phyloP scores from a whole-genome alignment of 2,797 vertebrate genomes.

The Tragelaphus oryx region DNA sequence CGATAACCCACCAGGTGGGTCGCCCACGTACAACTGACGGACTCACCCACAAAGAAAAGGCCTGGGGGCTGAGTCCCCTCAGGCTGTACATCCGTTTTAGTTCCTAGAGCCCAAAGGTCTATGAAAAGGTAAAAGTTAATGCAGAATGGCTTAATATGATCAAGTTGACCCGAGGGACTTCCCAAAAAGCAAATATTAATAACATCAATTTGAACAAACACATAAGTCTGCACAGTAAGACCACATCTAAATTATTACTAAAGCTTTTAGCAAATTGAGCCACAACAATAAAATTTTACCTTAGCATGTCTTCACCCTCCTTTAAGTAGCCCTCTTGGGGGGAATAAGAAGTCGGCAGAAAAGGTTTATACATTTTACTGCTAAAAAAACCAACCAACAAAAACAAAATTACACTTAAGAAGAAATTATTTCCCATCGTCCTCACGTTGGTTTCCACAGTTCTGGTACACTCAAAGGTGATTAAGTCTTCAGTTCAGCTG shows the following conservation, averaged over 20 bases:
- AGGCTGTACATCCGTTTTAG: background rate
- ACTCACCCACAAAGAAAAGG: background rate
- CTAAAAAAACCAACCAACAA: constrained; percentile 64
- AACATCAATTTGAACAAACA: constrained; percentile 60
- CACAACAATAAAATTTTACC: constrained; percentile 68
- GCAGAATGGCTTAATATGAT: constrained; percentile 24
- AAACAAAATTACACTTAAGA: constrained; percentile 64
- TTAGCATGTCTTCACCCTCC: constrained; percentile 69
- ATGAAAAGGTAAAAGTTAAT: background rate
- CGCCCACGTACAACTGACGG: background rate
- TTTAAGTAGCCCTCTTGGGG: constrained; percentile 77
- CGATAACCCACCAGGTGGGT: background rate
- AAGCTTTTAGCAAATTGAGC: constrained; percentile 67
- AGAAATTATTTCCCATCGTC: constrained; percentile 54
- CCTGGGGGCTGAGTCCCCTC: background rate
- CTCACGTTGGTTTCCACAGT: background rate
- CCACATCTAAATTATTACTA: constrained; percentile 38
- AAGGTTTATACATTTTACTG: constrained; percentile 79
- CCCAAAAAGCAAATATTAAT: constrained; percentile 60
- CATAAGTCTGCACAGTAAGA: constrained; percentile 49
- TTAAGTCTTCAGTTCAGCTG: constrained; percentile 42
- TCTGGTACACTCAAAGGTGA: constrained; percentile 47
- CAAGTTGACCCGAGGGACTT: constrained; percentile 41
- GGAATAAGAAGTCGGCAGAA: constrained; percentile 81
- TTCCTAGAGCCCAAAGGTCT: background rate